A percentile compares a stretch with the other conserved stretches of the same genome.
Conservation (phyloP, 2,113 vertebrate genomes). For the Clupea harengus region DNA sequence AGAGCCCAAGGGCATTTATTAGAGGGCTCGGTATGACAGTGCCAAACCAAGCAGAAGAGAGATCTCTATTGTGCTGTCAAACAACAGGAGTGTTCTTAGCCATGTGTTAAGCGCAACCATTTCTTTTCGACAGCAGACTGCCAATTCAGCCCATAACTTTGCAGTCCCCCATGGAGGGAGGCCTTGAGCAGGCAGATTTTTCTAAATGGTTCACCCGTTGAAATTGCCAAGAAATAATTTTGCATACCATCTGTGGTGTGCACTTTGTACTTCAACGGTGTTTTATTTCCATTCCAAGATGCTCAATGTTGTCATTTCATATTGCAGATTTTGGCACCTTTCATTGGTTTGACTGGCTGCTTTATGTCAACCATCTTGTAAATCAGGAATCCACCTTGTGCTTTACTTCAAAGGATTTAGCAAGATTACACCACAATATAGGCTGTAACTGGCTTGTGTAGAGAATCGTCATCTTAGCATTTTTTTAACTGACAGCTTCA, state of each 20-base stretch:
- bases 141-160: neutral
- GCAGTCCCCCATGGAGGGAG: neutral
- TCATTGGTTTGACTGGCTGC: conserved; percentile 2
- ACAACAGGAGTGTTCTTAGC: neutral
- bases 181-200: neutral
- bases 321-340: neutral
- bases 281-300: neutral
- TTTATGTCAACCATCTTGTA: neutral
- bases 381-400: neutral
- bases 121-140: conserved; percentile 14
- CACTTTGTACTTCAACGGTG: neutral
- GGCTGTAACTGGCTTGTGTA: neutral
- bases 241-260: neutral
- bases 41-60: neutral
- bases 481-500: neutral
- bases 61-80: conserved; percentile 16
- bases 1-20: conserved; percentile 11
- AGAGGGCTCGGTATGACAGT: neutral
- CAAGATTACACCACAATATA: neutral
- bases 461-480: neutral
- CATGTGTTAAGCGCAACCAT: neutral
- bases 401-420: neutral
- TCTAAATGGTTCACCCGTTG: neutral
- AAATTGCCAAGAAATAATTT: neutral
- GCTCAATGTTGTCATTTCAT: neutral